Evolutionary conservation across 2,797 vertebrate genomes (phyloP), one percentile per base, ranked within the genome.

Genomic region (Sebastes steindachneri): DNA sequence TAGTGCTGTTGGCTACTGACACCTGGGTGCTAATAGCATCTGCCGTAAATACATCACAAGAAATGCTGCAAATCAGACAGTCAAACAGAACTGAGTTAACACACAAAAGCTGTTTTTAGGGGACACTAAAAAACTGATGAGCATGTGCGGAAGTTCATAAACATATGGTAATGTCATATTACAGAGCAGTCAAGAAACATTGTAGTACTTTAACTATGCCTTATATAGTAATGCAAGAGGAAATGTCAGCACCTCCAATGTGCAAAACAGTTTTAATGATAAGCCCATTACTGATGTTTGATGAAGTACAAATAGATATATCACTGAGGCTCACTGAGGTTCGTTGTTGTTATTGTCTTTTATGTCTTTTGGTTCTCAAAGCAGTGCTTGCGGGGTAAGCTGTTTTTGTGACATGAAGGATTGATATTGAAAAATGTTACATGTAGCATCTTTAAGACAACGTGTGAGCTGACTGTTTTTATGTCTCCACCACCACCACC

Each of bases 381-480:
- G 29, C 54, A 28, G 55, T 55, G 3, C 48, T 11, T 63, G 28
- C n/a, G 5, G 7, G 11, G 23, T 23, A 23, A 23, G 23, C 9
- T 26, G 25, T 55, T 65, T 58, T 75, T 7, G 1, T 6, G 21
- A 64, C 5, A 69, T 15, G 28, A 63, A 37, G 15, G 26, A 28
- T 63, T 31, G 12, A 54, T 23, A 15, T 17, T 3, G 19, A 70
- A 53, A 58, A 33, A 23, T 11, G 8, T 2, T 19, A 7, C 23
- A 37, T 31, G n/a, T 7, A 26, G 23, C 21, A 57, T 59, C 33
- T 70, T 48, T n/a, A n/a, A 33, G 33, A 51, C 5, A 54, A n/a
- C 4, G 19, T 65, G 10, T 80, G 48, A 12, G 53, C 53, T 85
- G 25, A 79, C 71, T 33, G 51, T 68, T 45, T 45, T 64, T 57